Evolutionary conservation across 2,888 invertebrate species (phyloP).

Genomic region (Celastrina argiolus): DNA sequence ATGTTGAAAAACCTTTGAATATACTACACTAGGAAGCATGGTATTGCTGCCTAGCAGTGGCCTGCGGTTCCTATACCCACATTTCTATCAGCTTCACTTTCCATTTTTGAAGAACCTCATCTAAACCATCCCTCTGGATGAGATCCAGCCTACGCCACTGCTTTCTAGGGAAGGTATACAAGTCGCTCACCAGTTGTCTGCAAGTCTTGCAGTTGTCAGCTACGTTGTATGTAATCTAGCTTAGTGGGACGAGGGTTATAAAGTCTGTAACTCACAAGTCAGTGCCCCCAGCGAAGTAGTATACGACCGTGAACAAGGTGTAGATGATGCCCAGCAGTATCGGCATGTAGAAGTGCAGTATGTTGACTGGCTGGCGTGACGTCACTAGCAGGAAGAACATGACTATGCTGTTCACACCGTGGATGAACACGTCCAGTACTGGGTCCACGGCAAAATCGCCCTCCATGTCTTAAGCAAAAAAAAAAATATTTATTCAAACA

Average conservation of each 20-base stretch:
- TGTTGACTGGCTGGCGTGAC: constrained; percentile 83
- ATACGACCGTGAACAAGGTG: constrained; percentile 82
- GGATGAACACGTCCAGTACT: constrained; percentile 58
- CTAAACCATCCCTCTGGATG: too few species aligned
- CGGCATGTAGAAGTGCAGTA: constrained; percentile 79
- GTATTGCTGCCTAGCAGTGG: too few species aligned
- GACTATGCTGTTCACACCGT: constrained; percentile 82
- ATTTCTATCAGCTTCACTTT: too few species aligned
- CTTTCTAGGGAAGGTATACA: too few species aligned
- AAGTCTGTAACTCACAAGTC: constrained; percentile 73
- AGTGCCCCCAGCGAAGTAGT: constrained; percentile 83
- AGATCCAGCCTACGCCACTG: too few species aligned
- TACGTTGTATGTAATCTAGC: too few species aligned
- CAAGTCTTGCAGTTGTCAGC: too few species aligned
- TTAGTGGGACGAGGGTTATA: not conserved
- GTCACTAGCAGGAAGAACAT: constrained; percentile 84
- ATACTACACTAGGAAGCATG: too few species aligned
- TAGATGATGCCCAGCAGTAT: constrained; percentile 80
- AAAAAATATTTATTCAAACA: not conserved
- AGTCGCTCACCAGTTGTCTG: too few species aligned
- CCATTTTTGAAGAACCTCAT: too few species aligned
- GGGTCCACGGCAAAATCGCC: constrained; percentile 45
- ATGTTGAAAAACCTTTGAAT: too few species aligned
- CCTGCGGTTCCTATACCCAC: too few species aligned
- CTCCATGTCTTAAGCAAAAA: constrained; percentile 36